Evolutionary conservation across 92 coral and sea anemone genomes (phyloP), one percentile per base, ranked within the genome.

Genomic region (Umimayanthus chanpuru): DNA sequence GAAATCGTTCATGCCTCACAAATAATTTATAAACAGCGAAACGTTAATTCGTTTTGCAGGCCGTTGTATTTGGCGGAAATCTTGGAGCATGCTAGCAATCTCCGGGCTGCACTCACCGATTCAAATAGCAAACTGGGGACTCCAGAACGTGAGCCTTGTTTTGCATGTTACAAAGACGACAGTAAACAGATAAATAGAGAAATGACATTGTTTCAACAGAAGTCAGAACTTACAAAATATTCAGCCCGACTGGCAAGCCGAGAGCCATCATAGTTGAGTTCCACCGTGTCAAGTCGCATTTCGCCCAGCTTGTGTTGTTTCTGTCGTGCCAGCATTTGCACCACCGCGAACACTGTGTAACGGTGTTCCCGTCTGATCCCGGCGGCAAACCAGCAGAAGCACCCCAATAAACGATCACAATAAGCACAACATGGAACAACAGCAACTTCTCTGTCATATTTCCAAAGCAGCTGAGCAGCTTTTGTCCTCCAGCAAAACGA

Each of bases 181-280:
- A n/a, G n/a, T 61, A 61, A 61, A 18, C 6, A 61, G 7, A 61
- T 18, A 61, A 61, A 5, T 61, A 61, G 21, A 18, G 68, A 61
- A 61, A 8, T 61, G 26, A 3, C 21, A 61, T 2, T 23, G 39
- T 11, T 53, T 53, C 14, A 53, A 2, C 39, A 32, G 53, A 76
- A 76, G 58, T 76, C 39, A 32, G 53, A 76, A 76, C 80, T 76
- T 76, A 76, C 80, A 76, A 76, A 25, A 21, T 43, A 43, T 76
- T 39, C 38, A 76, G 15, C 25, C 47, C 80, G 15, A 20, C 2
- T 43, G 80, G 80, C 58, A 76, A 40, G 80, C 80, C 80, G 30
- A 76, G 80, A 76, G 80, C 14, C 28, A 11, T 11, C 80, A 21
- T 28, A 40, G 55, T 76, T 41, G 80, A 76, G 80, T 76, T 76